Base-by-base conservation (phyloP, 23 tunicate species). In the Ascidia mentula region DNA sequence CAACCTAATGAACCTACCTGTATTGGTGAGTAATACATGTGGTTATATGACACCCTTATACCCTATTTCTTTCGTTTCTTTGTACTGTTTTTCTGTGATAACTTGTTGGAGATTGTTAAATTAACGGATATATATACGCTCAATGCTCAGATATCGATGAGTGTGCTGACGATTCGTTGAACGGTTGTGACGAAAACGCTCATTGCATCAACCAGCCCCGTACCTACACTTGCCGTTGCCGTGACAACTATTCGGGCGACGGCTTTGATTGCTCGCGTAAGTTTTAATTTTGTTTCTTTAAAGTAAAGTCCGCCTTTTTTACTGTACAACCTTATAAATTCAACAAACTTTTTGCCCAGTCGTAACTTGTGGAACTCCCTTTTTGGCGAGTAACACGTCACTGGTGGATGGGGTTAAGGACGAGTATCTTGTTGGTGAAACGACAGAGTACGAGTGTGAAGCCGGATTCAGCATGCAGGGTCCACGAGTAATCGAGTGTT, bases 111-210 rank as follows among this genome's bases (percentile, higher is more conserved):
- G n/a, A n/a, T n/a, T n/a, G n/a, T n/a, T n/a, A n/a, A n/a, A n/a
- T n/a, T n/a, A n/a, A n/a, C n/a, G n/a, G n/a, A n/a, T n/a, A n/a
- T n/a, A n/a, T n/a, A n/a, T n/a, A n/a, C n/a, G n/a, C n/a, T n/a
- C n/a, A n/a, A n/a, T 53, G 65, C 65, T 20, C 40, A 70, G 89
- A 85, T 30, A 85, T 85, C 24, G 46, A 85, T 35, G 89, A 85
- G 38, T 85, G 89, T 34, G 40, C 45, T 17, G 45, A 31, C 32
- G 34, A 34, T 15, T 33, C 38, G 31, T 12, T 18, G 32, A 46
- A 79, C 34, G 71, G 40, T 6, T 78, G 84, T 72, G 78, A 70
- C 34, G 34, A 34, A 32, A 79, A 79, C 31, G 84, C 89, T 5
- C 32, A 7, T 17, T 85, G 89, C 69, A 38, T 26, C 45, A 85